Conservation (phyloP, 2,888 invertebrate genomes). For the Scaptomyza tumidula region DNA sequence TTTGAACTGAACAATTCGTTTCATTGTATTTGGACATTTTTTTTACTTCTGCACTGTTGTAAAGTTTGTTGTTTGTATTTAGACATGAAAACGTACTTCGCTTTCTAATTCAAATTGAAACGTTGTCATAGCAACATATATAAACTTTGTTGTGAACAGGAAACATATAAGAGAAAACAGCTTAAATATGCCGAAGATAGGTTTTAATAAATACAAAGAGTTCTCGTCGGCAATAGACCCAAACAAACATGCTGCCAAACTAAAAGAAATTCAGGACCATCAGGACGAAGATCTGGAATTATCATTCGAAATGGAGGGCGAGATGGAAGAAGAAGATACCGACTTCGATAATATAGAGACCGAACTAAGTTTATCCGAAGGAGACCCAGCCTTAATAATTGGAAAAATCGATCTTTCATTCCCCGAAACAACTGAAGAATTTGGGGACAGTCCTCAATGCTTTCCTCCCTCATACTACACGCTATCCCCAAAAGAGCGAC, state of each 20-base stretch:
- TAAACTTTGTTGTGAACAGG: conserved; percentile 40
- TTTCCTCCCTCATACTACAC: conserved; percentile 89
- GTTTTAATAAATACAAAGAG: conserved; percentile 56
- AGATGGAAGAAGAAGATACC: conserved; percentile 47
- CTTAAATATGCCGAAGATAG: conserved; percentile 53
- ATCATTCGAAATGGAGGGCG: conserved; percentile 34
- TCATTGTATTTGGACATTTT: not conserved
- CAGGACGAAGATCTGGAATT: conserved; percentile 12
- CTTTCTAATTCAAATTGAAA: conserved; percentile 18
- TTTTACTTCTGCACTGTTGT: too few relatives aligned
- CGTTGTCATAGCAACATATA: conserved; percentile 55
- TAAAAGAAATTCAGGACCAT: conserved; percentile 65
- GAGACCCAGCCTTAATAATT: conserved; percentile 59
- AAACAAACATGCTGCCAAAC: conserved; percentile 51
- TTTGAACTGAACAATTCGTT: not conserved
- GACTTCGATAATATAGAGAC: conserved; percentile 31
- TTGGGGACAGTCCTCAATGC: conserved; percentile 85
- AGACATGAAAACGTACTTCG: conserved; percentile 5
- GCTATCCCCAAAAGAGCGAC: conserved; percentile 89
- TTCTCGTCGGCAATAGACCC: conserved; percentile 44
- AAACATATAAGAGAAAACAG: conserved; percentile 24
- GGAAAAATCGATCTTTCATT: conserved; percentile 83
- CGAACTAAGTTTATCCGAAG: conserved; percentile 63
- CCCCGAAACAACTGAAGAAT: conserved; percentile 76
- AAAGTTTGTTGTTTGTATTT: not conserved